phyloP scores from a whole-genome alignment of 2,113 vertebrate species.

The Lepisosteus oculatus region DNA sequence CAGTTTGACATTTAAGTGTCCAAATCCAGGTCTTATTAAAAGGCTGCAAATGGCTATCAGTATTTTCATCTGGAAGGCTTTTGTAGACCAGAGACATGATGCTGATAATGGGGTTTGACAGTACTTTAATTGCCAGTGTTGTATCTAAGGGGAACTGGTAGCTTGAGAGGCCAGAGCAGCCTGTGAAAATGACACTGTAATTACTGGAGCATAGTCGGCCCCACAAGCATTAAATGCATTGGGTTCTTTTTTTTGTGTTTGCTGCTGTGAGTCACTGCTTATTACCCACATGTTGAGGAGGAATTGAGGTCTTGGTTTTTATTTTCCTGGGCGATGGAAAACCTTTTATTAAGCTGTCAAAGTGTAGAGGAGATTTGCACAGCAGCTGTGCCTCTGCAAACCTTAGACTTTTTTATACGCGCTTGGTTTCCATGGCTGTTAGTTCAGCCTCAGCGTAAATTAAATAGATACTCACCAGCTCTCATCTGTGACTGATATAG shows the following conservation, averaged over 20 bases:
- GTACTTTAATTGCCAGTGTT: not conserved
- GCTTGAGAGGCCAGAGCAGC: no score
- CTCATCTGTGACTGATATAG: not conserved
- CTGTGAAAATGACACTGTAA: no score
- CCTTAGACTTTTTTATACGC: slow-evolving; percentile 2
- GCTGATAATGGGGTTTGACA: slow-evolving; percentile 10
- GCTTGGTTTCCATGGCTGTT: slow-evolving; percentile 6
- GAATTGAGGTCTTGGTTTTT: slow-evolving; percentile 8
- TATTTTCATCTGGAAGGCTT: not conserved
- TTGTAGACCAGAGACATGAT: not conserved
- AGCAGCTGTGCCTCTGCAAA: not conserved
- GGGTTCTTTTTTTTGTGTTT: not conserved
- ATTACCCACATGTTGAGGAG: not conserved
- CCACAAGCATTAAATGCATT: not conserved
- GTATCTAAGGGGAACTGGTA: not conserved
- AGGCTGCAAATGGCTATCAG: not conserved
- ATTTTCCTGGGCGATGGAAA: not conserved
- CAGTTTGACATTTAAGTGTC: not conserved
- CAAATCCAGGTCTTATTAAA: not conserved
- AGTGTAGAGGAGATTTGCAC: slow-evolving; percentile 5
- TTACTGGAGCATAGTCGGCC: no score
- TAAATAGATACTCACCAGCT: not conserved
- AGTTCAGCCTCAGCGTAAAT: not conserved
- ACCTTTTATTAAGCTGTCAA: slow-evolving; percentile 5
- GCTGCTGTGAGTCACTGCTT: slow-evolving; percentile 2